Base-by-base conservation (phyloP, 2,113 vertebrate genomes). In the Dermatemys mawii region DNA sequence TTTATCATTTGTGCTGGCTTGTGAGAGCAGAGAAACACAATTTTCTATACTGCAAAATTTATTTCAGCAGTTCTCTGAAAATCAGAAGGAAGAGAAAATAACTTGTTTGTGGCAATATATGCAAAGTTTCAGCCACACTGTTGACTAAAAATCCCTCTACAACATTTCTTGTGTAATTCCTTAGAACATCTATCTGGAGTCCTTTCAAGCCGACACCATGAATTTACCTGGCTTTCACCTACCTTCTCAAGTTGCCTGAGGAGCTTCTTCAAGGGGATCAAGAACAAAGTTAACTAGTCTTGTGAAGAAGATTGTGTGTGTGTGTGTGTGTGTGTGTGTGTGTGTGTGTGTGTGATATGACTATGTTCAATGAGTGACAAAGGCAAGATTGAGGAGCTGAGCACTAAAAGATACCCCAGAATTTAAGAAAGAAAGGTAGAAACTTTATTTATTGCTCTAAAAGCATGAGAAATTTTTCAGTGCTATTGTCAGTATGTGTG, bases 1-100 rank as follows among this genome's bases (percentile, higher is more conserved):
- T 93, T 92, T 92, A 90, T 90, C 93, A 88, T 75, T 89, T 10
- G 0, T 50, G 8, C 24, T 92, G 93, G 96, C 93, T 93, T 93
- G 80, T 5, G 2, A 50, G 93, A 90, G 89, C 2, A 2, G 5
- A 44, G 55, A 90, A 84, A 81, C n/a, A 92, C 88, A 86, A 73
- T 86, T 93, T 93, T 90, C 91, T 93, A 1, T 89, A 53, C 78
- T 67, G 55, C 78, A 38, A 24, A 44, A 84, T 89, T 92, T 76
- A 84, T 22, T 50, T 75, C 54, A 82, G 93, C 89, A 94, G n/a
- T 21, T 29, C 49, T 93, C 24, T 1, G 67, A 63, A 27, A 78
- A 67, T 63, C 90, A 87, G 48, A 49, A 86, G n/a, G 63, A 38
- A 70, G 63, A 93, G 63, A 94, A 95, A 90, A 88, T 0, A 0